Conservation (phyloP, 2,797 vertebrate genomes). For the Helostoma temminkii region DNA sequence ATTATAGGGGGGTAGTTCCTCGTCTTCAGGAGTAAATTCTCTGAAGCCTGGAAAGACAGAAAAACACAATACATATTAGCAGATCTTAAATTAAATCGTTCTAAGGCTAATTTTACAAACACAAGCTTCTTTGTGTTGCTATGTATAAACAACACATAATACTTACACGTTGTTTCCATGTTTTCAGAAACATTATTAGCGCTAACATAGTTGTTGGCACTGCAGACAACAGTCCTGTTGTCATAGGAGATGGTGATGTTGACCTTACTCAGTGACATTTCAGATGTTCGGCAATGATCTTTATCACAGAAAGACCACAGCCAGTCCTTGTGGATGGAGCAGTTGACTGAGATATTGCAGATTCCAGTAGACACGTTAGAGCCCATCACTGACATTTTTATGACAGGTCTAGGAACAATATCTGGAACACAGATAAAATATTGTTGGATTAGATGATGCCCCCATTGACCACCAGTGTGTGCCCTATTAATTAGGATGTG, state of each 20-base stretch:
- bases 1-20: rapidly evolving
- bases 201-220: constrained; percentile 62
- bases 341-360: constrained; percentile 69
- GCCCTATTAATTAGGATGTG: too few species aligned
- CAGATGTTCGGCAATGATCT: not conserved
- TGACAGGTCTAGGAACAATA: constrained; percentile 30
- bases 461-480: not conserved
- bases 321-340: constrained; percentile 53
- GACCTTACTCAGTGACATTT: not conserved
- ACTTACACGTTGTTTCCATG: constrained; percentile 43
- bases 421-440: constrained; percentile 42
- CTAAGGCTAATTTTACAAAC: too few species aligned
- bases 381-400: not conserved
- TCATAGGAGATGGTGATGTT: constrained; percentile 32
- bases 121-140: not conserved
- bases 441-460: not conserved
- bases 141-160: not conserved
- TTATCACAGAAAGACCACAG: not conserved
- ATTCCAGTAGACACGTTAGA: constrained; percentile 25
- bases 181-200: not conserved
- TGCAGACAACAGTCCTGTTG: constrained; percentile 46
- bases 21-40: rapidly evolving
- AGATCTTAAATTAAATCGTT: too few species aligned
- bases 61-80: not conserved
- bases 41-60: constrained; percentile 27